Evolutionary conservation across 2,888 invertebrate genomes (phyloP).

Genomic region (Leuctra nigra): DNA sequence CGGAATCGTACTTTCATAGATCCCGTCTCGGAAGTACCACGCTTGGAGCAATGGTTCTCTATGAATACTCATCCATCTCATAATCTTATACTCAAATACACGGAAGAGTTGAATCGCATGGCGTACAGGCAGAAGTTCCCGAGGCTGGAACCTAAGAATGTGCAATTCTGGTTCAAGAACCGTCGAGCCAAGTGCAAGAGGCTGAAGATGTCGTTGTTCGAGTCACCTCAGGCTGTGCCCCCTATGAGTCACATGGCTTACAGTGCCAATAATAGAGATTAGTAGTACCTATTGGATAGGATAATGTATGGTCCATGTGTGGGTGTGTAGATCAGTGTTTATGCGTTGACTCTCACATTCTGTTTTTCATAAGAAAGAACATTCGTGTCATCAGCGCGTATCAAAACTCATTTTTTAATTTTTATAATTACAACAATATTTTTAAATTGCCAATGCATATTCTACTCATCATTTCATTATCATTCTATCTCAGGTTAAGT

Average conservation of each 20-base stretch:
- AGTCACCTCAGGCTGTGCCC: conserved; percentile 40
- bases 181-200: conserved; percentile 97
- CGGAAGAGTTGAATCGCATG: conserved; percentile 94
- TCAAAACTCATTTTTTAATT: too few relatives aligned
- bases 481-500: too few relatives aligned
- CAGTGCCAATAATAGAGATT: not conserved
- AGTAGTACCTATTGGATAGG: not conserved
- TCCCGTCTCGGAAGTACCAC: conserved; percentile 95
- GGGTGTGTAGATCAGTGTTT: conserved; percentile 6
- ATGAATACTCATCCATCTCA: conserved; percentile 98
- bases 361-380: too few relatives aligned
- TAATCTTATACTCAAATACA: conserved; percentile 94
- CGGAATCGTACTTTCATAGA: conserved; percentile 98
- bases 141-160: conserved; percentile 96
- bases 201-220: conserved; percentile 83
- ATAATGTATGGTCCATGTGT: not conserved
- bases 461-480: too few relatives aligned
- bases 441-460: too few relatives aligned
- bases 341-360: too few relatives aligned
- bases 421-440: too few relatives aligned
- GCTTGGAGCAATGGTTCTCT: conserved; percentile 91
- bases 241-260: conserved; percentile 16
- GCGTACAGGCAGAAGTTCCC: conserved; percentile 98
- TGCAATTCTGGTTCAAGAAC: conserved; percentile 99
- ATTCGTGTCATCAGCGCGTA: too few relatives aligned